Conservation (phyloP, 2,797 vertebrate genomes). For the Alcedo quadribrachys region DNA sequence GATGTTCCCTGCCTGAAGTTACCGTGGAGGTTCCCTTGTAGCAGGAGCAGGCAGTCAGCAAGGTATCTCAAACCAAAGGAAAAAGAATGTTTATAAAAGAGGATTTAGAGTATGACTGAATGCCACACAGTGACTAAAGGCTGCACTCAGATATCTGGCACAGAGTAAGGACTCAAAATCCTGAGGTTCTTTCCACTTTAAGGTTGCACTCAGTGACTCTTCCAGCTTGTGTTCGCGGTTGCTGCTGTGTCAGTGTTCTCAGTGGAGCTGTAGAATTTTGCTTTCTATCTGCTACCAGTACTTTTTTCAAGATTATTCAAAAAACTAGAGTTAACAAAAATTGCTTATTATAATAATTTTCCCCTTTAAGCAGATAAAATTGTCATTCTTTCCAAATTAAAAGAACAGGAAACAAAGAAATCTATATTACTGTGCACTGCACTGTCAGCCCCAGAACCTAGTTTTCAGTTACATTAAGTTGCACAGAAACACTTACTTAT, state of each 20-base stretch:
- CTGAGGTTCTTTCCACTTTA: neutral
- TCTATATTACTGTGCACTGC: neutral
- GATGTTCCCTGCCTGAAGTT: neutral
- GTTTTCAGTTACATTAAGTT: conserved; percentile 40
- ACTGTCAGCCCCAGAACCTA: neutral
- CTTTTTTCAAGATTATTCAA: neutral
- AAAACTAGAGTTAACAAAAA: neutral
- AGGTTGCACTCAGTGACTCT: neutral
- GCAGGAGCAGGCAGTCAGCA: neutral
- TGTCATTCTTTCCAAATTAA: neutral
- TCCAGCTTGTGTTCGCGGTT: neutral
- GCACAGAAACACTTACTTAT: conserved; percentile 53
- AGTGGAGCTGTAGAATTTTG: neutral
- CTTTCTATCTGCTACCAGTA: neutral
- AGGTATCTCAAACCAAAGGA: neutral
- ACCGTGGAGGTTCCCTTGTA: neutral
- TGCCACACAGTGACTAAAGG: neutral
- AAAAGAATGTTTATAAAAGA: neutral
- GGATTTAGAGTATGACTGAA: neutral
- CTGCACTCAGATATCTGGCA: neutral
- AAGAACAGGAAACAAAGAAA: conserved; percentile 2
- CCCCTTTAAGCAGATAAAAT: neutral
- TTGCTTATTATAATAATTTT: neutral
- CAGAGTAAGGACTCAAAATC: neutral
- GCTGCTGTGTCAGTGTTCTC: neutral